Base-by-base conservation (phyloP, 2,113 vertebrate genomes). In the Cariama cristata region DNA sequence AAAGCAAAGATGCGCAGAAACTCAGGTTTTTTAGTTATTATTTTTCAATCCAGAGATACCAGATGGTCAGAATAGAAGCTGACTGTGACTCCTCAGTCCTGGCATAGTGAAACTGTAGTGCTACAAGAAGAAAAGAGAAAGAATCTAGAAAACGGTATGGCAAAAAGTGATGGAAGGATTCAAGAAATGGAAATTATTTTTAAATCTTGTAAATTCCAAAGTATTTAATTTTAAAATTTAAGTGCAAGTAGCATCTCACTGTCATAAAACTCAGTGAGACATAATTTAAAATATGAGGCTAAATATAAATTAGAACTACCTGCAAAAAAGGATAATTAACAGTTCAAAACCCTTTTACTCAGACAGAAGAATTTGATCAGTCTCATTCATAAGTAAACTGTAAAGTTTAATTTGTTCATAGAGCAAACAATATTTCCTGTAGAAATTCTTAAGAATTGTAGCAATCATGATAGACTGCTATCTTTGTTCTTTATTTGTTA, bases 401-500 rank as follows among this genome's bases (percentile, higher is more conserved):
- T 42, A 63, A 64, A 45, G 60, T 73, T 75, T 58, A 64, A 23
- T 79, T 94, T 92, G 5, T 79, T 87, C 77, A 55, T 42, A 73
- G 50, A 90, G 33, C 6, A 75, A 77, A 56, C 7, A 58, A 84
- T 13, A 23, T 69, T 96, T 94, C 27, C 62, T 82, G n/a, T 21
- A 91, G 58, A 93, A 94, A 76, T 96, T 97, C 91, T 95, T 32
- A 76, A 86, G 94, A 97, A 96, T 44, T 93, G 42, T 19, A 91
- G n/a, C 40, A 91, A 91, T 79, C 53, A 86, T 27, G 86, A 44
- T 33, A 82, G 45, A 68, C 77, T 62, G 18, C 40, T 97, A 86
- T 96, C 94, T 97, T 93, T 87, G 47, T 67, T 95, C 76, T 90
- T 74, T 93, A 68, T 85, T 96, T 94, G 66, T 73, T 95, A 53